These are phyloP conservation scores for Formicarius rufipectus DNA, from an alignment of 2,113 vertebrate species.

Conservation along the genomic window DNA sequence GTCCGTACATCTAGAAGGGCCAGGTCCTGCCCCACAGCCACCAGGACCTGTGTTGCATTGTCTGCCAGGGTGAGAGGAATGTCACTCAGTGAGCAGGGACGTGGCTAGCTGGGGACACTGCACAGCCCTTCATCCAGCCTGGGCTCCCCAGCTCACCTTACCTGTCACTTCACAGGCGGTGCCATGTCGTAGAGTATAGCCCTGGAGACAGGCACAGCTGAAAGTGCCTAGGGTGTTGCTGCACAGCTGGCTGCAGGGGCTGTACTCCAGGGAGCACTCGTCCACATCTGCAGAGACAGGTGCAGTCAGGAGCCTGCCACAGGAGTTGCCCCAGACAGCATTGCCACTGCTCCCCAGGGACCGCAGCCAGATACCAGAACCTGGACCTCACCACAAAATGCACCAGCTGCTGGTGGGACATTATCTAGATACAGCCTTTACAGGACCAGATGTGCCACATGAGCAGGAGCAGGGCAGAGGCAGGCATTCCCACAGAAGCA, in stretches of 20 bases:
- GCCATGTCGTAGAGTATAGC: constrained; percentile 70
- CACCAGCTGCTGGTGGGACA: neutral
- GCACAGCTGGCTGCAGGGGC: constrained; percentile 84
- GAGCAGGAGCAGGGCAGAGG: neutral
- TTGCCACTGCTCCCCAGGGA: neutral
- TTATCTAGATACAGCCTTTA: neutral
- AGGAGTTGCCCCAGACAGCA: neutral
- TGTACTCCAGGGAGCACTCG: constrained; percentile 78
- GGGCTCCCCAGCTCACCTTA: neutral
- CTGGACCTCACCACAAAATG: neutral
- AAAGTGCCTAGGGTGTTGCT: constrained; percentile 78
- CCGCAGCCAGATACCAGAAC: neutral
- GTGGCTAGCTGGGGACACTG: accelerated
- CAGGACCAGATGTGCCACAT: accelerated
- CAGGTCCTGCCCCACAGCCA: constrained; percentile 66
- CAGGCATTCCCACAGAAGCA: accelerated
- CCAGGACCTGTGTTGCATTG: constrained; percentile 74
- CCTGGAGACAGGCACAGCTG: constrained; percentile 78
- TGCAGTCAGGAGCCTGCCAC: neutral
- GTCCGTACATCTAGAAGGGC: constrained; percentile 77
- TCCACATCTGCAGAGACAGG: constrained; percentile 76
- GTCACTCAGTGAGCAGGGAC: accelerated
- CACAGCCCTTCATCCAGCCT: neutral
- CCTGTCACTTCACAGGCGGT: constrained; percentile 78
- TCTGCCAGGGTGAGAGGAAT: constrained; percentile 54